Evolutionary conservation across 1,140 invertebrate genomes (phyloP).

Genomic region (Macrotrachela quadricornifera): DNA sequence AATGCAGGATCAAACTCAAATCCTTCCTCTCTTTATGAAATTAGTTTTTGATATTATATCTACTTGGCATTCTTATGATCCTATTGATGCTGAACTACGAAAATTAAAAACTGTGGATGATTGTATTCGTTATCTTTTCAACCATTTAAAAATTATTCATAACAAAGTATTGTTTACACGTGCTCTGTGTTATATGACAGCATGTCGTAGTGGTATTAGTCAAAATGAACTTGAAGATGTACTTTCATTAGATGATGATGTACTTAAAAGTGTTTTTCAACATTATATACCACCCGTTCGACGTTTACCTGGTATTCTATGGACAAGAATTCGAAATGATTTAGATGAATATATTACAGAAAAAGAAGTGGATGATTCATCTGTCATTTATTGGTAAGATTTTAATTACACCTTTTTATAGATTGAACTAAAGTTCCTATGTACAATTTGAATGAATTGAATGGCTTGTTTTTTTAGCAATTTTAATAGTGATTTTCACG

Average conservation of each 20-base stretch:
- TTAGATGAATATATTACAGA: slow-evolving; percentile 44
- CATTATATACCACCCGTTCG: slow-evolving; percentile 12
- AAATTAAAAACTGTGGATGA: not conserved
- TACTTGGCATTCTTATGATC: slow-evolving; percentile 4
- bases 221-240: slow-evolving; percentile 22
- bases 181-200: slow-evolving; percentile 49
- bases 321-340: slow-evolving; percentile 42
- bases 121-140: not conserved
- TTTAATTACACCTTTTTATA: too few species aligned
- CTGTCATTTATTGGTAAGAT: slow-evolving; percentile 6
- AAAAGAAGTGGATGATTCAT: slow-evolving; percentile 32
- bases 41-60: slow-evolving; percentile 6
- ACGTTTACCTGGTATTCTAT: slow-evolving; percentile 33
- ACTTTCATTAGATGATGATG: slow-evolving; percentile 21
- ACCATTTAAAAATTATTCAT: slow-evolving; percentile 15
- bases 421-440: too few species aligned
- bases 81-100: not conserved
- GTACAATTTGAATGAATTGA: too few species aligned
- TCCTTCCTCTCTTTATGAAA: not conserved
- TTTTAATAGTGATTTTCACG: too few species aligned
- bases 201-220: slow-evolving; percentile 17
- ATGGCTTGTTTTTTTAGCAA: too few species aligned
- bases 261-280: slow-evolving; percentile 18
- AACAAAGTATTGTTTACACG: slow-evolving; percentile 23
- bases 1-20: slow-evolving; percentile 40